Conservation (phyloP, 2,797 vertebrate species). For the Heliangelus exortis region DNA sequence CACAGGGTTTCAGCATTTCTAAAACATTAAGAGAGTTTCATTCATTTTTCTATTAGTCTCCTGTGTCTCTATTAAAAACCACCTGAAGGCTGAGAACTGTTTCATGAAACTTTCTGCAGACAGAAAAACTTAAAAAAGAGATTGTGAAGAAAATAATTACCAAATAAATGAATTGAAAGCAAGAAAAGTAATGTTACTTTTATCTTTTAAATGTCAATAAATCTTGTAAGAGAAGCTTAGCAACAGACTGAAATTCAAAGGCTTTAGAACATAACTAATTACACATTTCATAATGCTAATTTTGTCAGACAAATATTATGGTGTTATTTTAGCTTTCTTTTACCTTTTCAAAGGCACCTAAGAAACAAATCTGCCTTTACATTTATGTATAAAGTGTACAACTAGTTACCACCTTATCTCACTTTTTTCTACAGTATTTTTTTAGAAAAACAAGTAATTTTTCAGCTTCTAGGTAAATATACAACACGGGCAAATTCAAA, state of each 20-base stretch:
- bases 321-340: conserved; percentile 6
- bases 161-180: conserved; percentile 24
- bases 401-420: neutral
- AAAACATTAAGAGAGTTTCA: neutral
- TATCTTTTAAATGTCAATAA: conserved; percentile 51
- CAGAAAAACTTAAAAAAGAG: neutral
- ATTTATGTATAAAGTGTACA: neutral
- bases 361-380: neutral
- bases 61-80: neutral
- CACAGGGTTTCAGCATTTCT: neutral
- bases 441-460: neutral
- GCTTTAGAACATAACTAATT: conserved; percentile 34
- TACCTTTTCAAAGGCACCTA: neutral
- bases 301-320: neutral
- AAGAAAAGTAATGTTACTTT: conserved; percentile 23
- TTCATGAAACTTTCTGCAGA: neutral
- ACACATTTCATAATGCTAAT: neutral
- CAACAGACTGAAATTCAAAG: conserved; percentile 38
- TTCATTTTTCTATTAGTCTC: neutral
- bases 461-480: neutral
- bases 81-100: neutral
- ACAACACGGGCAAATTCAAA: neutral
- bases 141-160: conserved; percentile 52
- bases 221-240: conserved; percentile 43
- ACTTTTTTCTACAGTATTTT: neutral